Evolutionary conservation across 2,113 vertebrate species (phyloP), one percentile per base, ranked within the genome.

Genomic region (Notothenia rossii): DNA sequence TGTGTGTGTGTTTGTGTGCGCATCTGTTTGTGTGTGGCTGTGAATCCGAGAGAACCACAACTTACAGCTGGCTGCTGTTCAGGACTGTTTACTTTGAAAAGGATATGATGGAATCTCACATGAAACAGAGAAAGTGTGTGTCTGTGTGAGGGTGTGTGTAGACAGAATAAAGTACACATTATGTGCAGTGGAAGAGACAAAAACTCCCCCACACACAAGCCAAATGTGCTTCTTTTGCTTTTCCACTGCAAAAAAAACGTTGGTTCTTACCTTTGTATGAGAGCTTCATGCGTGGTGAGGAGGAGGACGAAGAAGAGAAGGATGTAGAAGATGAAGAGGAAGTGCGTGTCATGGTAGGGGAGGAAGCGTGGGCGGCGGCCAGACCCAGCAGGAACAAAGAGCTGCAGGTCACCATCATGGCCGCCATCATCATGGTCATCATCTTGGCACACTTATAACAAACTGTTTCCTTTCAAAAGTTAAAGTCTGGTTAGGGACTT

Each of bases 271-370:
- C 94, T 94, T 94, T 93, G 72, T 93, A 94, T 2, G 94, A 94
- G 65, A 95, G 92, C 84, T 95, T 95, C 93, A 95, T 94, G 22
- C 94, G 92, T 0, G 94, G 93, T 50, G 93, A 93, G 14, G 92
- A 81, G 2, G 89, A 86, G 0, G 91, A 86, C 0, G 88, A 93
- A 12, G 92, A 81, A 1, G 89, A 86, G 0, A 91, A 86, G 0
- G 88, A 87, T 2, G 89, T 81, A 0, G 89, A 15, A 0, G 91
- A 67, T 3, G 87, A 78, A 40, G 86, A 75, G 33, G 90, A 77
- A n/a, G 81, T 20, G 25, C 78, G 88, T 20, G 77, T 74, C 70
- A 88, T 8, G 1, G 82, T 69, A 73, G 66, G 75, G 53, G 92
- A 91, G 20, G 91, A 89, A 9, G 87, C 83, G 3, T 94, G 91